Evolutionary conservation across 2,113 vertebrate genomes (phyloP).

Genomic region (Glaucomys volans): DNA sequence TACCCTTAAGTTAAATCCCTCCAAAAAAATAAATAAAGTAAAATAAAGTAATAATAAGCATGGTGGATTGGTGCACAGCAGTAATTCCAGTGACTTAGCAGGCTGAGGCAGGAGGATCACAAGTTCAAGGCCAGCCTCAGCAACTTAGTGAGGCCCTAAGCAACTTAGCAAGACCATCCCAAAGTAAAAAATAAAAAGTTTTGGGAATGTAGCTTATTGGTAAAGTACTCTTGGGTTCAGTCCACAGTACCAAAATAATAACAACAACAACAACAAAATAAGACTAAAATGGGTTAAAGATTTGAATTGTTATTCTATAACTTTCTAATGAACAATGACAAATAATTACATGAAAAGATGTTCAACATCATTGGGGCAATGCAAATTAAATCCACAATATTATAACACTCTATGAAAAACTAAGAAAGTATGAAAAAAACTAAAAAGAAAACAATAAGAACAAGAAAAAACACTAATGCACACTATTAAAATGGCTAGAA

Average conservation of each 20-base stretch:
- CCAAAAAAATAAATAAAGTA: too few relatives aligned
- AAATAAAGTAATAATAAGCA: neutral
- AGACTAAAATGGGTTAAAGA: neutral
- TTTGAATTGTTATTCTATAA: neutral
- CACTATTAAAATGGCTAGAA: slow-evolving; percentile 33
- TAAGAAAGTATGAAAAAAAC: neutral
- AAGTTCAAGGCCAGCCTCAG: neutral
- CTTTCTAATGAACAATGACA: slow-evolving; percentile 15
- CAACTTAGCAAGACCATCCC: neutral
- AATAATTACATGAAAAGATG: neutral
- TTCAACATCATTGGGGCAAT: too few relatives aligned
- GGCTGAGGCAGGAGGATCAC: neutral
- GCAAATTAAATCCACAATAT: neutral
- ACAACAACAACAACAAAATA: too few relatives aligned
- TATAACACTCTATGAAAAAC: neutral
- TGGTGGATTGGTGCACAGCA: neutral
- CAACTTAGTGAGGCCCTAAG: neutral
- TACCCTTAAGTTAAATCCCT: too few relatives aligned
- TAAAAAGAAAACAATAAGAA: neutral
- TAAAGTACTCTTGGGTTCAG: neutral
- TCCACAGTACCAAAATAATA: neutral
- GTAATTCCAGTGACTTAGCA: neutral
- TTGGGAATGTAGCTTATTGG: neutral
- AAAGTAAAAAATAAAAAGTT: neutral
- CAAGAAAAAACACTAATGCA: neutral